Conservation (phyloP, 2,888 invertebrate species). For the Encarsia formosa region DNA sequence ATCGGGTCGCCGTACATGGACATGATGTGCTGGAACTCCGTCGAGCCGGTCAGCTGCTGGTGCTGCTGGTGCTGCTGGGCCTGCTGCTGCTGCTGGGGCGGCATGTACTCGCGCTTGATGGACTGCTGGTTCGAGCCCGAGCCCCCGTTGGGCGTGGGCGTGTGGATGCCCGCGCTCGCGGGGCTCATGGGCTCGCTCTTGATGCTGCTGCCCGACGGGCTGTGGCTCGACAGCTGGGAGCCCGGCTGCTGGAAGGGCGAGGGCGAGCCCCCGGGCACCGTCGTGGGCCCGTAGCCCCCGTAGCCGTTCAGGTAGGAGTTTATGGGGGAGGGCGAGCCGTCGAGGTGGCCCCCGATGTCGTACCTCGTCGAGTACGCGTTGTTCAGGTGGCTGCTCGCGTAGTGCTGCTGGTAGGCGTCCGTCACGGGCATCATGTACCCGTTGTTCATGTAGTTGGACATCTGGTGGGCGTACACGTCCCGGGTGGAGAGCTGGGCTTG, state of each 20-base stretch:
- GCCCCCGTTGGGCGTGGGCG: slow-evolving; percentile 53
- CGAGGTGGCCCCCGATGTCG: slow-evolving; percentile 80
- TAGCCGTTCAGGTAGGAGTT: slow-evolving; percentile 78
- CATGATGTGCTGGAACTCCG: slow-evolving; percentile 73
- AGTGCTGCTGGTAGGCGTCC: slow-evolving; percentile 74
- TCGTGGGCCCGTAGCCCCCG: slow-evolving; percentile 61
- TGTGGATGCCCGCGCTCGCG: slow-evolving; percentile 61
- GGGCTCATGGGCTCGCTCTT: slow-evolving; percentile 87
- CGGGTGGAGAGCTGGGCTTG: slow-evolving; percentile 62
- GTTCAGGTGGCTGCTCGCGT: slow-evolving; percentile 57
- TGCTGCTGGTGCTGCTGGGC: slow-evolving; percentile 56
- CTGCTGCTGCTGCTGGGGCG: slow-evolving; percentile 45
- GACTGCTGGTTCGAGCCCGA: slow-evolving; percentile 23
- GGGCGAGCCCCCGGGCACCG: slow-evolving; percentile 58
- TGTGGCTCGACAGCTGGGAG: slow-evolving; percentile 68
- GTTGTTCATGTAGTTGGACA: slow-evolving; percentile 97
- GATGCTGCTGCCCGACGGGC: slow-evolving; percentile 82
- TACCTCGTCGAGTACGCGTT: slow-evolving; percentile 63
- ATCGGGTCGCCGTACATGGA: slow-evolving; percentile 71
- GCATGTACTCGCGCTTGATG: slow-evolving; percentile 70
- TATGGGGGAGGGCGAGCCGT: slow-evolving; percentile 69
- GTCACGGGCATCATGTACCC: slow-evolving; percentile 81
- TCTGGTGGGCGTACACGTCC: slow-evolving; percentile 86
- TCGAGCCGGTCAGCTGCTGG: slow-evolving; percentile 63
- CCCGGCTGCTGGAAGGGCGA: slow-evolving; percentile 72